phyloP scores from a whole-genome alignment of 2,113 vertebrate genomes.

The Hirundichthys speculiger region DNA sequence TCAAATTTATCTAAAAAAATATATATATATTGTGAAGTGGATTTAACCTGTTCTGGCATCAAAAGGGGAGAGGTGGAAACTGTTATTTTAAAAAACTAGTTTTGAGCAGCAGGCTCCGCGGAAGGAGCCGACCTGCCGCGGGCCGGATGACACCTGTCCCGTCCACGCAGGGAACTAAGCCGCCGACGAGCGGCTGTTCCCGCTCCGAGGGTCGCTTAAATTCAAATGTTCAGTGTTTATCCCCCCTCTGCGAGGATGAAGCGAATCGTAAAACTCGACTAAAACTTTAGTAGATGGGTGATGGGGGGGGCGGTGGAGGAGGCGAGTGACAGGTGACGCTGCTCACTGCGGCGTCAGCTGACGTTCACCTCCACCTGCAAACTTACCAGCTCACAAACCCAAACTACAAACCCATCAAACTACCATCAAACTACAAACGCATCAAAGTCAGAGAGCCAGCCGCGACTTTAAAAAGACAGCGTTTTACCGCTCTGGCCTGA shows the following conservation, averaged over 20 bases:
- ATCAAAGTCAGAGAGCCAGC: too few relatives aligned
- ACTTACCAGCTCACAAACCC: conserved; percentile 22
- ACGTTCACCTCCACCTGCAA: conserved; percentile 37
- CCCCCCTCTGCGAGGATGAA: background rate
- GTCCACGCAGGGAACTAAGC: background rate
- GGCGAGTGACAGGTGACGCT: conserved; percentile 58
- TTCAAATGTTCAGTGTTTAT: too few relatives aligned
- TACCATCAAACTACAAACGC: background rate
- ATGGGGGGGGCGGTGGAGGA: conserved; percentile 1
- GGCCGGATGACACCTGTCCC: conserved; percentile 37
- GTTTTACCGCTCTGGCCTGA: background rate
- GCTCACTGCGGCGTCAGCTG: conserved; percentile 46
- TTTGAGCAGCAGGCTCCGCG: background rate
- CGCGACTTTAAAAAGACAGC: too few relatives aligned
- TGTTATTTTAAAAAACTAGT: too few relatives aligned
- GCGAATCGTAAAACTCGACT: background rate
- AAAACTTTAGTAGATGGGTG: background rate
- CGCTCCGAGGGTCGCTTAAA: background rate
- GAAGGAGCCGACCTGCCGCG: conserved; percentile 16
- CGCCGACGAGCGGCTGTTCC: background rate
- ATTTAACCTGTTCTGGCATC: too few relatives aligned
- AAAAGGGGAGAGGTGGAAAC: too few relatives aligned
- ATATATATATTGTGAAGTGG: too few relatives aligned
- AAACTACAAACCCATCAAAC: background rate
- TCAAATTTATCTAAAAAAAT: too few relatives aligned